A percentile compares a stretch with the other conserved stretches of the same genome.
These are phyloP conservation scores for Amazona vittata DNA, from an alignment of 2,113 vertebrate species.

Conservation along the genomic window DNA sequence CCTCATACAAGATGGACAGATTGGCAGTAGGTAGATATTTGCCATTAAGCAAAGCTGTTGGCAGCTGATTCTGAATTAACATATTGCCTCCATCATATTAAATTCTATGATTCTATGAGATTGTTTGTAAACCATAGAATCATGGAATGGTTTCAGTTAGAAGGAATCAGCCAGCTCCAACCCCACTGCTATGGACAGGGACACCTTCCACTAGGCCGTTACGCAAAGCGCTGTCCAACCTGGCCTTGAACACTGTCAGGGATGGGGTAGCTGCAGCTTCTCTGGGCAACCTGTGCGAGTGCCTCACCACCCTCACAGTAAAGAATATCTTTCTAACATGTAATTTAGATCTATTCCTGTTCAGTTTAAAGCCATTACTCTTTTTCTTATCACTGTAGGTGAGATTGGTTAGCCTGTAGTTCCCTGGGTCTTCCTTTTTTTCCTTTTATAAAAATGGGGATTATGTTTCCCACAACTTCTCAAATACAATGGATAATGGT, in stretches of 20 bases:
- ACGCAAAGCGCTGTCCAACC: background rate
- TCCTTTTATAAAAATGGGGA: background rate
- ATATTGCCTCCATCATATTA: background rate
- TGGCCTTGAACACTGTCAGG: background rate
- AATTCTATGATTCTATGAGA: background rate
- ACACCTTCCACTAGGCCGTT: background rate
- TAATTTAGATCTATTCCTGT: background rate
- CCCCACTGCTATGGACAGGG: fast-evolving
- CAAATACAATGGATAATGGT: background rate
- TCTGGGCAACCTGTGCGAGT: background rate
- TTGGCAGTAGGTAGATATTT: background rate
- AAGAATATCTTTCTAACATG: background rate
- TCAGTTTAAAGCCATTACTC: background rate
- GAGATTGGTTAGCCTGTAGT: background rate
- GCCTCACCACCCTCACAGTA: background rate
- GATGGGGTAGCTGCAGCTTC: background rate
- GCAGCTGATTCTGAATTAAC: background rate
- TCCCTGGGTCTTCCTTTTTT: background rate
- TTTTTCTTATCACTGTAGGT: background rate
- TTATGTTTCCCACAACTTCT: background rate
- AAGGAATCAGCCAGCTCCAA: background rate
- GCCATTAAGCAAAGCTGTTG: background rate
- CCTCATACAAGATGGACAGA: background rate
- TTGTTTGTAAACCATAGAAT: background rate
- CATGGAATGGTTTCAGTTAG: background rate